phyloP scores from a whole-genome alignment of 2,888 invertebrate species.

The Peribatodes rhomboidaria region DNA sequence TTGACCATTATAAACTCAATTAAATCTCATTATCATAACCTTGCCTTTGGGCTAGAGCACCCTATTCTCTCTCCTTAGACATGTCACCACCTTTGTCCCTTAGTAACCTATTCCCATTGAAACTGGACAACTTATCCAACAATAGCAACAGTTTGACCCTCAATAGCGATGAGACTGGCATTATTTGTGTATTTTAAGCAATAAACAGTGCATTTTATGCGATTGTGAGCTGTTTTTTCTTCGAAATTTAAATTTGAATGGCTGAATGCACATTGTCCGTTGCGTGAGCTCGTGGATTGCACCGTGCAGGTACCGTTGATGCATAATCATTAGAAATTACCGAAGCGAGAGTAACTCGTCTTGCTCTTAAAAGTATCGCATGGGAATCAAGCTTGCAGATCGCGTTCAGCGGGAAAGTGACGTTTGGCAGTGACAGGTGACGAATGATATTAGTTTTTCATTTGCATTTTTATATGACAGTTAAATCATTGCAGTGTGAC shows the following conservation, averaged over 20 bases:
- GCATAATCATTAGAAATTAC: slow-evolving; percentile 83
- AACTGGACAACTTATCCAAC: slow-evolving; percentile 80
- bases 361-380: slow-evolving; percentile 60
- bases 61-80: slow-evolving; percentile 70
- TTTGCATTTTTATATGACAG: slow-evolving; percentile 15
- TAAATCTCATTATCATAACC: slow-evolving; percentile 85
- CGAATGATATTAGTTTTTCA: slow-evolving; percentile 40
- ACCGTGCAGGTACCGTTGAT: slow-evolving; percentile 77
- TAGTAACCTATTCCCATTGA: slow-evolving; percentile 79
- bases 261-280: slow-evolving; percentile 85
- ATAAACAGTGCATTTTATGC: slow-evolving; percentile 86
- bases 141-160: slow-evolving; percentile 82
- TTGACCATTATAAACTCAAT: slow-evolving; percentile 85
- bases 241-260: slow-evolving; percentile 78
- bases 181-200: slow-evolving; percentile 86
- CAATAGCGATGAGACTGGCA: slow-evolving; percentile 75
- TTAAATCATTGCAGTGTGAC: slow-evolving; percentile 32
- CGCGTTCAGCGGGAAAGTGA: slow-evolving; percentile 75
- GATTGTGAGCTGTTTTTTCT: slow-evolving; percentile 76
- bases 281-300: slow-evolving; percentile 84
- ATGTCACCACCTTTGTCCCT: slow-evolving; percentile 85
- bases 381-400: slow-evolving; percentile 73
- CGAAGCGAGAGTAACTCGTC: slow-evolving; percentile 70
- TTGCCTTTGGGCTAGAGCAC: slow-evolving; percentile 63
- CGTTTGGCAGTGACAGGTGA: slow-evolving; percentile 67